phyloP scores from a whole-genome alignment of 2,797 vertebrate genomes.

The Eutrigla gurnardus region DNA sequence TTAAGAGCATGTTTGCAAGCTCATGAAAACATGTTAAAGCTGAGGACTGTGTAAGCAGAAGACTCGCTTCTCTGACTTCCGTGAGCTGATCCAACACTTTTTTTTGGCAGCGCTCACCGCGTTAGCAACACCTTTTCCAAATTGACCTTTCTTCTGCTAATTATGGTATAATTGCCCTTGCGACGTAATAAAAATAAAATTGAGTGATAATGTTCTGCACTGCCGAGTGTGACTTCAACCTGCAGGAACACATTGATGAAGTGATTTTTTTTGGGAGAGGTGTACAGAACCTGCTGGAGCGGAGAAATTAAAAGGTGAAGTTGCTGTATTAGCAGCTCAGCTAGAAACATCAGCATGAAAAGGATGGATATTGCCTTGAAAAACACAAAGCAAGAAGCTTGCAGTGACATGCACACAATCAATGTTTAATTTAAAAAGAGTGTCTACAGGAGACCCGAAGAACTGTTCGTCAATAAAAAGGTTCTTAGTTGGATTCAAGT shows the following conservation, averaged over 20 bases:
- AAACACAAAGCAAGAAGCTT: slow-evolving; percentile 10
- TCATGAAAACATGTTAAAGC: slow-evolving; percentile 50
- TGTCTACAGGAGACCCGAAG: not conserved
- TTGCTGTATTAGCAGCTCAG: slow-evolving; percentile 13
- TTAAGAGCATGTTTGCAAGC: slow-evolving; percentile 57
- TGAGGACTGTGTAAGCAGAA: slow-evolving; percentile 50
- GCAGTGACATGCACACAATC: slow-evolving; percentile 23
- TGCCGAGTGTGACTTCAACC: slow-evolving; percentile 64
- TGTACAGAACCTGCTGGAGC: slow-evolving; percentile 8
- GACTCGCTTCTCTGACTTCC: slow-evolving; percentile 58
- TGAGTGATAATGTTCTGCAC: slow-evolving; percentile 72
- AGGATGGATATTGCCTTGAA: slow-evolving; percentile 22
- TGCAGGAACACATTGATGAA: slow-evolving; percentile 45
- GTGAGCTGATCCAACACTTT: slow-evolving; percentile 65
- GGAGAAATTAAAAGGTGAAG: slow-evolving; percentile 31
- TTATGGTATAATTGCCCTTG: slow-evolving; percentile 69
- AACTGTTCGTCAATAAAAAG: slow-evolving; percentile 12
- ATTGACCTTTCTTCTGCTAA: slow-evolving; percentile 70
- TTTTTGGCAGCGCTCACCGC: slow-evolving; percentile 24
- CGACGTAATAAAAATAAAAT: slow-evolving; percentile 65
- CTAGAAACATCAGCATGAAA: slow-evolving; percentile 14
- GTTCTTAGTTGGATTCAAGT: slow-evolving; percentile 4
- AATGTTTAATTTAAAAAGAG: slow-evolving; percentile 40
- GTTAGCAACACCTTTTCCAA: slow-evolving; percentile 40
- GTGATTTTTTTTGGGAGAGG: slow-evolving; percentile 13